Base-by-base conservation (phyloP, 2,797 vertebrate species). In the Dallia pectoralis region DNA sequence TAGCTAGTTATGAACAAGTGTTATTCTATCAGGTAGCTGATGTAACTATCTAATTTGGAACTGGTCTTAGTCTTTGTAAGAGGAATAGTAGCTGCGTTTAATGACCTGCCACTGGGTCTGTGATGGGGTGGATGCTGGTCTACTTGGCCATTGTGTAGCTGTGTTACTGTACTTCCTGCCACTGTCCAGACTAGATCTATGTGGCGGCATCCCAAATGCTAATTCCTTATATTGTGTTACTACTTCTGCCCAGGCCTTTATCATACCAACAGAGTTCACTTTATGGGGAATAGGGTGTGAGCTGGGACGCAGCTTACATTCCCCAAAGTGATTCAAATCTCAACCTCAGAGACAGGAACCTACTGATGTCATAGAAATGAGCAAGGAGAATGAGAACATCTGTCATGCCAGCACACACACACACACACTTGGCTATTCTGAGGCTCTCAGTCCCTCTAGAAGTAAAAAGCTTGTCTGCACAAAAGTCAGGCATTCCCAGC, bases 151-250 rank as follows among this genome's bases (percentile, higher is more conserved):
- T 84, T 84, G 83, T 84, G 77, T 70, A 40, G 30, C 71, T 72
- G 67, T 80, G 77, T 72, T 87, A 32, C 67, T 72, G 70, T 81
- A 80, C 66, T 87, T 82, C 81, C 82, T 77, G 74, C 80, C 72
- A 73, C 30, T 33, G 18, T 66, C 47, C 74, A 70, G 69, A 59
- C 69, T 72, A 61, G 70, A 30, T 16, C 40, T 3, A 8, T 12
- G 47, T 22, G 15, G 40, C 47, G 14, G 5, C 15, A 22, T 53
- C 51, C 51, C n/a, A 22, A 53, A 53, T n/a, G n/a, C 51, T 0
- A 0, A 22, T 53, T 53, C 19, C 19, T n/a, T 22, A 11, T 4
- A 22, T 3, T 22, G 51, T 15, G n/a, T n/a, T n/a, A 53, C 51
- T 53, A 16, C 4, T 49, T 49, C 14, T 44, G 40, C 16, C 48